Evolutionary conservation across 2,797 vertebrate species (phyloP).

Genomic region (Hafferia zeledoni): DNA sequence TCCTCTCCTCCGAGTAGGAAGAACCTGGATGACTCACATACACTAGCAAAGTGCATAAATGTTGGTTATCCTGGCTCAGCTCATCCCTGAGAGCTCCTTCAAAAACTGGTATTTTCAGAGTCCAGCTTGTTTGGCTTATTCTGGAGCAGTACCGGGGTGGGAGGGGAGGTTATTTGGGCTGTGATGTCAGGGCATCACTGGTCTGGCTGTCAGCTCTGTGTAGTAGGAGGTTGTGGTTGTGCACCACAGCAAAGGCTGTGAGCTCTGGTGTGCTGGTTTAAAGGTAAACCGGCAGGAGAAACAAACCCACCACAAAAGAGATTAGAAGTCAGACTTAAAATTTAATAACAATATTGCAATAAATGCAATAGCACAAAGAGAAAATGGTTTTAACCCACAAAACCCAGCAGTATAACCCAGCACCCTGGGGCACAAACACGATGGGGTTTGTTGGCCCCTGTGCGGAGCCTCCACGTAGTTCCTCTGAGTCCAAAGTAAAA

Average conservation of each 20-base stretch:
- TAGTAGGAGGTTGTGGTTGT: not conserved
- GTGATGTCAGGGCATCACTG: fast-evolving
- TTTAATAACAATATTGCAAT: too few relatives aligned
- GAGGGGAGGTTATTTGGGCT: not conserved
- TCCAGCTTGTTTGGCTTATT: fast-evolving
- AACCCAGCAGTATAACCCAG: too few relatives aligned
- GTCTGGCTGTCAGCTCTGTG: not conserved
- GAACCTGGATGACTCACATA: constrained; percentile 18
- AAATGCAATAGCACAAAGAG: too few relatives aligned
- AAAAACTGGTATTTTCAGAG: not conserved
- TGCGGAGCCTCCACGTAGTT: too few relatives aligned
- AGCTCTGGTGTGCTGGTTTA: not conserved
- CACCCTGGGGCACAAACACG: too few relatives aligned
- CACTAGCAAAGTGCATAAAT: not conserved
- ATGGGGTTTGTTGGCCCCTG: too few relatives aligned
- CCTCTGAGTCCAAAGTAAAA: too few relatives aligned
- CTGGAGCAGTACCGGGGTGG: not conserved
- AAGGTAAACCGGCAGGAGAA: too few relatives aligned
- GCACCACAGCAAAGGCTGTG: not conserved
- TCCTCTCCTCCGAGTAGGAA: not conserved
- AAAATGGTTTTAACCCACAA: too few relatives aligned
- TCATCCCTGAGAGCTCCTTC: not conserved
- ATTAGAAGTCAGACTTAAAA: too few relatives aligned
- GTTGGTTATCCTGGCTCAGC: not conserved
- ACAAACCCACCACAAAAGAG: too few relatives aligned